Evolutionary conservation across 2,888 invertebrate species (phyloP), one percentile per base, ranked within the genome.

Genomic region (Acleris literana): DNA sequence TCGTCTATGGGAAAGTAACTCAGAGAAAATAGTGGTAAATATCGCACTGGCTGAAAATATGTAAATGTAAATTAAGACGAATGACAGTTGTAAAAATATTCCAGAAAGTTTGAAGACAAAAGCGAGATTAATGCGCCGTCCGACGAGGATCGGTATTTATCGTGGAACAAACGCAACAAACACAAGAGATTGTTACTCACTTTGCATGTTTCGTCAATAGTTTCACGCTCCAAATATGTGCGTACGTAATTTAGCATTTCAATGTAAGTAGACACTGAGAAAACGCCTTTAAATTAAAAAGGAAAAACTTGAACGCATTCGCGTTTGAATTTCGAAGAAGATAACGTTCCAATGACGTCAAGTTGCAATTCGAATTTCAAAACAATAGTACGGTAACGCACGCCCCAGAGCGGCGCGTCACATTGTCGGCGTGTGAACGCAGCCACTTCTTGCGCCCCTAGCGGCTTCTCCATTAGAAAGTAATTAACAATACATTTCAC

Each of bases 151-250:
- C 88, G 86, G 81, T 39, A 39, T 86, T 84, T 83, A 86, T 84
- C 85, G 83, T 88, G 78, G 80, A 83, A 81, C 84, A 86, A 88
- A 65, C 65, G 91, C 89, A 90, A 90, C 92, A 90, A 92, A 91
- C 90, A 89, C 87, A 83, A 80, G 87, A 91, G 92, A 92, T 92
- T 89, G 92, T 92, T 84, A 87, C 83, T 90, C 90, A 90, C 92
- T 92, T 92, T 92, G 90, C 92, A 92, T 92, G 90, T 92, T 92
- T 92, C 92, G 92, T 90, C 88, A 91, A 90, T 86, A 80, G 85
- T 87, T 92, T 89, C 89, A 92, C 90, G 92, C 89, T 92, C 92
- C 84, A 85, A 86, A 91, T 91, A 85, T 48, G 60, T 46, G 17
- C 58, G 56, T 58, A 44, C 64, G 62, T 58, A 61, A 64, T 64